phyloP scores from a whole-genome alignment of 2,888 invertebrate species.

The Amorpha juglandis region DNA sequence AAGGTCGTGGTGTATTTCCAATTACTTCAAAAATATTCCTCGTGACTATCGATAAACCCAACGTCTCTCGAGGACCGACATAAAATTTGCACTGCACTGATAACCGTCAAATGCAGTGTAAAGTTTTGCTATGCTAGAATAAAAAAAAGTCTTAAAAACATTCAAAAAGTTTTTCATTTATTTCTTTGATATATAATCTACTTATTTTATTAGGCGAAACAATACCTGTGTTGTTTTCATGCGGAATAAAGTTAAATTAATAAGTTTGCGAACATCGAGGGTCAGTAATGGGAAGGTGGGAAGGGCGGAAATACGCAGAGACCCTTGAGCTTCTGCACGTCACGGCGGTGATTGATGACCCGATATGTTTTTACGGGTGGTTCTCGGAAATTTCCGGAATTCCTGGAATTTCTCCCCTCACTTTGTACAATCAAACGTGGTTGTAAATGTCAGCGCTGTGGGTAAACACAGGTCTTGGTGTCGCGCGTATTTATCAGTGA shows the following conservation, averaged over 20 bases:
- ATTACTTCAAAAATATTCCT: too few relatives aligned
- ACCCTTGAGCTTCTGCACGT: constrained; percentile 70
- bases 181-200: too few relatives aligned
- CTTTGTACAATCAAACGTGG: constrained; percentile 63
- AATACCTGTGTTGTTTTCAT: not conserved
- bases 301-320: constrained; percentile 51
- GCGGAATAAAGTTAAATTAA: not conserved
- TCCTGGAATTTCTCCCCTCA: constrained; percentile 46
- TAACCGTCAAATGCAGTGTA: too few relatives aligned
- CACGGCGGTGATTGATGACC: constrained; percentile 66
- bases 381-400: constrained; percentile 27
- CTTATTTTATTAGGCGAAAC: not conserved
- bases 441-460: constrained; percentile 52
- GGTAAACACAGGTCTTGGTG: constrained; percentile 47
- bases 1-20: too few relatives aligned
- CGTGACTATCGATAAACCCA: too few relatives aligned
- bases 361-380: constrained; percentile 23
- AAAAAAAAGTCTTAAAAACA: too few relatives aligned
- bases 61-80: too few relatives aligned
- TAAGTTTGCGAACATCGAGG: constrained; percentile 35
- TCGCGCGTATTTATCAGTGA: constrained; percentile 27
- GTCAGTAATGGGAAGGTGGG: constrained; percentile 54
- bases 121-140: too few relatives aligned
- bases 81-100: too few relatives aligned
- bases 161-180: too few relatives aligned